Percentiles rank a stretch among this genome's conserved stretches.
phyloP scores from a whole-genome alignment of 2,888 invertebrate genomes.

The Thyatira batis region DNA sequence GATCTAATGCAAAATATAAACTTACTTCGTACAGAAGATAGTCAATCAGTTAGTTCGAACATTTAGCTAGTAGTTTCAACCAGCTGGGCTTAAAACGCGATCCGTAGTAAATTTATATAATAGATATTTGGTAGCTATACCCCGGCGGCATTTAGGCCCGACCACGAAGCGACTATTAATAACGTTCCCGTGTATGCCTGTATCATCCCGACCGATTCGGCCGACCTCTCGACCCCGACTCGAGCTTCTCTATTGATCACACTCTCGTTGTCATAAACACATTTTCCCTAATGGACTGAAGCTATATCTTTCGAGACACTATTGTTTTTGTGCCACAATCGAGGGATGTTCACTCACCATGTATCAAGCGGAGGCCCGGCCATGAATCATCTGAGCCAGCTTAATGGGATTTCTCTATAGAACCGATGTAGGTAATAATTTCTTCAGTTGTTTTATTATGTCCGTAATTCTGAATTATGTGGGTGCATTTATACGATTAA shows the following conservation, averaged over 20 bases:
- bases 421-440: not conserved
- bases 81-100: constrained; percentile 9
- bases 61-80: constrained; percentile 5
- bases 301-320: constrained; percentile 54
- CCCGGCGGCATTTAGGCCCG: constrained; percentile 45
- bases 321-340: constrained; percentile 68
- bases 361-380: constrained; percentile 38
- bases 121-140: constrained; percentile 52
- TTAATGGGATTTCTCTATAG: constrained; percentile 28
- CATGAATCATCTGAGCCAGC: constrained; percentile 35
- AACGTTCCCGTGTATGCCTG: constrained; percentile 45
- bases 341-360: constrained; percentile 46
- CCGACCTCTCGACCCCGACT: constrained; percentile 49
- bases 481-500: not conserved
- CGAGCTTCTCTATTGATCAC: constrained; percentile 64
- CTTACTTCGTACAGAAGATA: no score
- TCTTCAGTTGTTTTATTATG: not conserved
- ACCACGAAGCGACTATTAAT: constrained; percentile 66
- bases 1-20: no score
- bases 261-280: constrained; percentile 67
- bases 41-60: constrained; percentile 2
- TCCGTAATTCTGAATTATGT: not conserved
- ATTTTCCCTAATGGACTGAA: constrained; percentile 71
- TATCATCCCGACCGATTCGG: constrained; percentile 51
- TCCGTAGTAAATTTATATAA: constrained; percentile 46